A percentile compares a stretch with the other conserved stretches of the same genome.
Evolutionary conservation across 2,888 invertebrate genomes (phyloP).

Genomic region (Heteropelma amictum): DNA sequence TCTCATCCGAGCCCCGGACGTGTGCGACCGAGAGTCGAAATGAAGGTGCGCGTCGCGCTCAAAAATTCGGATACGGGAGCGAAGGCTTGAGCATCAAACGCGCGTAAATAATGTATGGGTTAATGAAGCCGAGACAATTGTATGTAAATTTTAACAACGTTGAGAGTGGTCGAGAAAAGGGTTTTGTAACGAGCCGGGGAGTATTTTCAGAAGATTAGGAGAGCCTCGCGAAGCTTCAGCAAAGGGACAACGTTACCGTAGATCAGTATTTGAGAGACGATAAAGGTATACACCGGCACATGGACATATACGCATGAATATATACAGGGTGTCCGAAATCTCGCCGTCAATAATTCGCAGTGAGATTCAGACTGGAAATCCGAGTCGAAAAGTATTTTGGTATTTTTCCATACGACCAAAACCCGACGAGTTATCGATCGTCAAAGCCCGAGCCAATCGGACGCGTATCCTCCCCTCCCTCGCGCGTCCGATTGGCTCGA

Average conservation of each 20-base stretch:
- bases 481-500: too few species aligned
- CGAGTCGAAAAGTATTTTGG: too few species aligned
- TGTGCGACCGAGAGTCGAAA: not conserved
- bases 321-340: too few species aligned
- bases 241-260: constrained; percentile 58
- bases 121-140: constrained; percentile 64
- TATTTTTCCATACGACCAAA: too few species aligned
- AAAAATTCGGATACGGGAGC: not conserved
- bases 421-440: too few species aligned
- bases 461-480: too few species aligned
- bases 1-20: not conserved
- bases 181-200: constrained; percentile 17
- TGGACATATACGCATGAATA: not conserved
- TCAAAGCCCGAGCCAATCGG: too few species aligned
- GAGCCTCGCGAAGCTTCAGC: constrained; percentile 17
- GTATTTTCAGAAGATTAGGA: constrained; percentile 1
- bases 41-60: not conserved
- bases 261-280: constrained; percentile 64
- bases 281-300: constrained; percentile 36
- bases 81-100: constrained; percentile 17
- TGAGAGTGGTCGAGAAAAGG: constrained; percentile 41
- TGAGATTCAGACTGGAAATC: too few species aligned
- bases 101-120: constrained; percentile 60
- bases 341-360: too few species aligned
- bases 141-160: constrained; percentile 63